Conservation (phyloP, 2,113 vertebrate genomes). For the Mungos mungo region DNA sequence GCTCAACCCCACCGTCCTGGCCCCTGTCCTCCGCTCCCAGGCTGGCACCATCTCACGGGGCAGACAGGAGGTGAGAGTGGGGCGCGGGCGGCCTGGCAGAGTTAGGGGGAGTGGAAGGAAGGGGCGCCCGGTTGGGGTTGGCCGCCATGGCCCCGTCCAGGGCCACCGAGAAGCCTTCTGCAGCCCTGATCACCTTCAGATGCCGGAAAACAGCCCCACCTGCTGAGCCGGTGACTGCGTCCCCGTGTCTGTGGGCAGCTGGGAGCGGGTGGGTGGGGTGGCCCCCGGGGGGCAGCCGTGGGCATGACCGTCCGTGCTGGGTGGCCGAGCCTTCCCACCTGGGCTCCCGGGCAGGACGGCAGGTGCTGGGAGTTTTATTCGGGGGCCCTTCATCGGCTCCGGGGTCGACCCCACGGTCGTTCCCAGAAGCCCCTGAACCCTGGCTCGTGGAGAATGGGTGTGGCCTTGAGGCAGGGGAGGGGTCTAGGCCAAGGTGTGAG, state of each 20-base stretch:
- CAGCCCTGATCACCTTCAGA: not conserved
- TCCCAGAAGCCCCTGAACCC: fast-evolving
- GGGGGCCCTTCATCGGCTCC: fast-evolving
- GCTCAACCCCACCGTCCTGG: fast-evolving
- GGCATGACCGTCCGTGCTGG: not conserved
- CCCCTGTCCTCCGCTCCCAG: not conserved
- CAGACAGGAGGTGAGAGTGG: fast-evolving
- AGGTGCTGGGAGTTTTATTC: not conserved
- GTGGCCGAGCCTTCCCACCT: not conserved
- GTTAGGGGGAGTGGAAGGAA: fast-evolving
- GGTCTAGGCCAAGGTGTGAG: not conserved
- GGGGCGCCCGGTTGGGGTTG: fast-evolving
- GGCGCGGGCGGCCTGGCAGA: not conserved
- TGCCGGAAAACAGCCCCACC: not conserved
- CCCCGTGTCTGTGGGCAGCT: fast-evolving
- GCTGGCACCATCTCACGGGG: not conserved
- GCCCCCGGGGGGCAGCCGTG: not conserved
- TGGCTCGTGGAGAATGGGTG: too few relatives aligned
- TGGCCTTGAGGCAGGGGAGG: not conserved
- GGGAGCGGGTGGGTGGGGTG: not conserved
- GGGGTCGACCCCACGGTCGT: not conserved
- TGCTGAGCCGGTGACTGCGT: fast-evolving
- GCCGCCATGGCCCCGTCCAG: fast-evolving
- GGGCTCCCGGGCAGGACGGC: fast-evolving
- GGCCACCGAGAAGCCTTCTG: not conserved